Percentiles rank a stretch among this genome's conserved stretches.
Conservation (phyloP, 1,140 invertebrate species). For the Neodiprion virginianus region DNA sequence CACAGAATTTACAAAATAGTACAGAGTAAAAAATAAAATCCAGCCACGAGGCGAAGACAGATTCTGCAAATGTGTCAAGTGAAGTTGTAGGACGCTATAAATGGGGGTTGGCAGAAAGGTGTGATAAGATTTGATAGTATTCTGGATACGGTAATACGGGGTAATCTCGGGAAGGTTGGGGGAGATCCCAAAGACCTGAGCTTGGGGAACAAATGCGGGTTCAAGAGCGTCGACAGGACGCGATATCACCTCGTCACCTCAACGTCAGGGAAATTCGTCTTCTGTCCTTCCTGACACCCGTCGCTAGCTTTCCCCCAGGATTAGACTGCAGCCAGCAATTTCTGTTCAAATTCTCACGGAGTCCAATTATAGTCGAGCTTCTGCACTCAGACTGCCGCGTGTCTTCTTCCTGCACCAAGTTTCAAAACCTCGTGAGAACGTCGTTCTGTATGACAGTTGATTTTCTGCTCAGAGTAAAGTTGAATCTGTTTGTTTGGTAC, state of each 20-base stretch:
- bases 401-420: not conserved
- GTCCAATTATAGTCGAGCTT: not conserved
- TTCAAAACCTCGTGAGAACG: no score
- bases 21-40: no score
- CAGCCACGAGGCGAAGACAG: no score
- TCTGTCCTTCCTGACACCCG: not conserved
- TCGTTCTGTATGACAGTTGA: no score
- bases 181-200: not conserved
- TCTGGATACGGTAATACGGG: not conserved
- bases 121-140: conserved; percentile 4
- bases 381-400: not conserved
- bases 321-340: not conserved
- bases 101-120: not conserved
- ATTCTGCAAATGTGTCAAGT: no score
- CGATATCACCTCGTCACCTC: conserved; percentile 4
- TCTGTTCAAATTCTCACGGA: not conserved
- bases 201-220: not conserved
- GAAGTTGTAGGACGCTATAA: no score
- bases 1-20: no score
- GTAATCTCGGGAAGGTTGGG: not conserved
- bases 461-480: no score
- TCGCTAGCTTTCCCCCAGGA: not conserved
- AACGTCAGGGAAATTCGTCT: not conserved
- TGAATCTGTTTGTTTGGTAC: no score
- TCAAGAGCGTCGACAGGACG: not conserved